Evolutionary conservation across 2,888 invertebrate species (phyloP).

Genomic region (Allygus modestus): DNA sequence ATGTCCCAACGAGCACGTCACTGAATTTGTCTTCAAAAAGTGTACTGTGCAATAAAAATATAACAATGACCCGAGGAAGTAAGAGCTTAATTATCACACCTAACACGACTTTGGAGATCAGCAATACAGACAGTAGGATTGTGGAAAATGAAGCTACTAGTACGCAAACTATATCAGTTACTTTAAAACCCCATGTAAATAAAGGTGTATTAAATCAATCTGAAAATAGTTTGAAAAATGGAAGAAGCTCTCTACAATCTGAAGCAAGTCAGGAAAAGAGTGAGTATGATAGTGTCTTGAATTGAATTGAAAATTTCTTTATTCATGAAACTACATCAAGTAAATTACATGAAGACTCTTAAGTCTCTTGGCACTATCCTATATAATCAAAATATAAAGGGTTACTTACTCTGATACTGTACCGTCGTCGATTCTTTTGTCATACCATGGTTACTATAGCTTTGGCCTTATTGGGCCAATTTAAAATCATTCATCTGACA

Average conservation of each 20-base stretch:
- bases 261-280: neutral
- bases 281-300: too few species aligned
- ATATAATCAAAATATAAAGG: too few species aligned
- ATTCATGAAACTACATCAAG: too few species aligned
- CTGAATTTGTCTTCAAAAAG: neutral
- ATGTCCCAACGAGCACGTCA: neutral
- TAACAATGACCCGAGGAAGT: slow-evolving; percentile 46
- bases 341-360: too few species aligned
- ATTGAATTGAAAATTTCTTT: too few species aligned
- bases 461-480: too few species aligned
- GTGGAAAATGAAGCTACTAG: neutral
- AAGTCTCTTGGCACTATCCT: too few species aligned
- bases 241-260: neutral
- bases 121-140: neutral
- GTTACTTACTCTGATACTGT: too few species aligned
- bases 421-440: too few species aligned
- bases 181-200: neutral
- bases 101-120: neutral
- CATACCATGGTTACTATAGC: too few species aligned
- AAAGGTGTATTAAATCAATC: neutral
- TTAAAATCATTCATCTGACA: too few species aligned
- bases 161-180: neutral
- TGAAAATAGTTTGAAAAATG: neutral
- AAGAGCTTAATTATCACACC: neutral
- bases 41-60: slow-evolving; percentile 17